A percentile compares a stretch with the other conserved stretches of the same genome.
Evolutionary conservation across 1,140 invertebrate species (phyloP).

Genomic region (Drosophila kohkoa): DNA sequence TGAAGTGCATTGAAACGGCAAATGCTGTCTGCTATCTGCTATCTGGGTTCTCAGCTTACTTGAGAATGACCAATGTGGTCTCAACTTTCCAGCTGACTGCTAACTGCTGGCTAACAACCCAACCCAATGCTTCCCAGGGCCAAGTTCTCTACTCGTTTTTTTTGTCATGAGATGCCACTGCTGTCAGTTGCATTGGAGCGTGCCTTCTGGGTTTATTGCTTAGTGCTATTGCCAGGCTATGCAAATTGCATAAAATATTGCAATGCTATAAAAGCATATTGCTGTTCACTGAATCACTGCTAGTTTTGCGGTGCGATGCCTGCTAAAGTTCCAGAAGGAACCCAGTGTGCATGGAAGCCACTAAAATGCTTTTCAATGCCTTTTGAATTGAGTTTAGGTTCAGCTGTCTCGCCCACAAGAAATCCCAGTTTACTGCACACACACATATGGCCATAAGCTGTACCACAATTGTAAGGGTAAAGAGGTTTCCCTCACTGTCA

Average conservation of each 20-base stretch:
- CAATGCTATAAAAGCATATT: slow-evolving; percentile 75
- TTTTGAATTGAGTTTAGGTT: neutral
- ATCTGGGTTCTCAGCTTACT: slow-evolving; percentile 52
- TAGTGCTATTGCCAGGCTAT: slow-evolving; percentile 36
- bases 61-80: slow-evolving; percentile 64
- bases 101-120: neutral
- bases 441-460: neutral
- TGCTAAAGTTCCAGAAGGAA: no score
- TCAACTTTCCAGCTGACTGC: slow-evolving; percentile 56
- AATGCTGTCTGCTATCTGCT: slow-evolving; percentile 37
- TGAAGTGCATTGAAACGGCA: slow-evolving; percentile 58
- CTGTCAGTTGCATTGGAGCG: slow-evolving; percentile 47
- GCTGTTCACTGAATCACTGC: slow-evolving; percentile 76
- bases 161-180: slow-evolving; percentile 30
- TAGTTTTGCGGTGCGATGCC: slow-evolving; percentile 49
- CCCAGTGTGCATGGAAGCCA: slow-evolving; percentile 6
- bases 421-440: neutral
- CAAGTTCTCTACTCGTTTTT: slow-evolving; percentile 23
- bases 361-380: slow-evolving; percentile 25
- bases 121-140: slow-evolving; percentile 16
- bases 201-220: slow-evolving; percentile 50
- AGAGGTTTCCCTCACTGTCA: neutral
- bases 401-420: neutral
- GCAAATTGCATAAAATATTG: slow-evolving; percentile 81
- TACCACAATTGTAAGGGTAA: neutral